A percentile compares a stretch with the other conserved stretches of the same genome.
phyloP scores from a whole-genome alignment of 92 coral and sea anemone genomes.

The Porites evermanni region DNA sequence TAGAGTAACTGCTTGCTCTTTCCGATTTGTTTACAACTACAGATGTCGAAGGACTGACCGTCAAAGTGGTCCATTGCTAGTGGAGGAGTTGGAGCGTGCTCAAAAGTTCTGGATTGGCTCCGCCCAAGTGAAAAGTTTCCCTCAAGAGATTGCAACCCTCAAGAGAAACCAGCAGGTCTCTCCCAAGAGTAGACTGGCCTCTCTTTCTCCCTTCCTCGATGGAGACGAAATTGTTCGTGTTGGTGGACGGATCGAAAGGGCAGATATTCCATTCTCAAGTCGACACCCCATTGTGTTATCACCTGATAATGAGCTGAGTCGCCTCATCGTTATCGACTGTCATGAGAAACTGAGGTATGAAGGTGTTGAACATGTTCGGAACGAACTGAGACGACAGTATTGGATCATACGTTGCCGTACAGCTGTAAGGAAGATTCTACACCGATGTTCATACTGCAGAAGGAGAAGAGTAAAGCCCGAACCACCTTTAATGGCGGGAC shows the following conservation, averaged over 20 bases:
- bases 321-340: conserved; percentile 23
- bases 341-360: conserved; percentile 49
- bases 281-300: conserved; percentile 62
- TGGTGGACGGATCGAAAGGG: conserved; percentile 40
- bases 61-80: conserved; percentile 13
- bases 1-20: too few relatives aligned
- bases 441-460: conserved; percentile 48
- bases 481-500: conserved; percentile 66
- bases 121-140: too few relatives aligned
- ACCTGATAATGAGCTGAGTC: conserved; percentile 18
- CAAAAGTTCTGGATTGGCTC: too few relatives aligned
- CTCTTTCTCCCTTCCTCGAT: conserved; percentile 52
- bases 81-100: too few relatives aligned
- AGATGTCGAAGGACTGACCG: too few relatives aligned
- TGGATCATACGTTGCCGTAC: conserved; percentile 56
- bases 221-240: conserved; percentile 26
- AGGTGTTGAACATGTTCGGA: conserved; percentile 55
- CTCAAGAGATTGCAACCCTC: too few relatives aligned
- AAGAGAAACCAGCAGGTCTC: background rate
- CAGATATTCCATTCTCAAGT: conserved; percentile 42
- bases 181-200: conserved; percentile 25
- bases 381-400: conserved; percentile 61
- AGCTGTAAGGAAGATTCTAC: conserved; percentile 17
- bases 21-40: too few relatives aligned
- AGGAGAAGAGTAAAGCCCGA: conserved; percentile 44